These are phyloP conservation scores for Strix aluco DNA, from an alignment of 2,113 vertebrate genomes.

Conservation along the genomic window DNA sequence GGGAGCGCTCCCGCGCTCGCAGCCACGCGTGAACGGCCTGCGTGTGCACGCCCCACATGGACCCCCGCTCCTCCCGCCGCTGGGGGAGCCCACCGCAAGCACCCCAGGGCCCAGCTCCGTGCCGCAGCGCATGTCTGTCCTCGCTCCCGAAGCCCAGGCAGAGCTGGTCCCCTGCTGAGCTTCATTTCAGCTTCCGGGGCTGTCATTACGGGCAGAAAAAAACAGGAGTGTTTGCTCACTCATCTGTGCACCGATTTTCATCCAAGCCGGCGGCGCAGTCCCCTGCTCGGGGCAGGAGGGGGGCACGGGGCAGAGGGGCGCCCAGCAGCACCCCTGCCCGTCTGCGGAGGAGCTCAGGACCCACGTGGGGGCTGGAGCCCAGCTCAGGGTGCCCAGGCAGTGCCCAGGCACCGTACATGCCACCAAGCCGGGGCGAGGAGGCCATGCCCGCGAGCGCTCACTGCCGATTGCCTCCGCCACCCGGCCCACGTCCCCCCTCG, in stretches of 20 bases:
- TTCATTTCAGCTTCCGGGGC: not conserved
- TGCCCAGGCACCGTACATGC: accelerated
- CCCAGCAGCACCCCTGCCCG: not conserved
- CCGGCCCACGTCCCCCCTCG: not conserved
- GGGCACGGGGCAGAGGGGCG: not conserved
- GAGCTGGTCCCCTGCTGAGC: not conserved
- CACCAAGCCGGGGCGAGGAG: not conserved
- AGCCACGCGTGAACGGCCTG: not conserved
- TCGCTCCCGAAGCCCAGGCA: not conserved
- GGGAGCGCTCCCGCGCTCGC: not conserved
- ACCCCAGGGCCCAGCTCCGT: accelerated
- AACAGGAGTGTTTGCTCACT: not conserved
- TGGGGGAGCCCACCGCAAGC: not conserved
- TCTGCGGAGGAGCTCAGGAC: not conserved
- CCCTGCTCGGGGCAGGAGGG: not conserved
- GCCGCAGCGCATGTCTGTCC: accelerated
- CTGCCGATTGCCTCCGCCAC: not conserved
- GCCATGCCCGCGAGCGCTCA: not conserved
- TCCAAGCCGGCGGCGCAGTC: accelerated
- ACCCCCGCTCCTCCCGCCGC: not conserved
- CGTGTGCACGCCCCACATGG: not conserved
- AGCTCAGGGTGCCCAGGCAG: no score
- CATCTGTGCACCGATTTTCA: not conserved
- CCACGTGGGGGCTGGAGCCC: accelerated
- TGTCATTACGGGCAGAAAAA: not conserved